These are phyloP conservation scores for Zeus faber DNA, from an alignment of 2,113 vertebrate genomes.

Conservation along the genomic window DNA sequence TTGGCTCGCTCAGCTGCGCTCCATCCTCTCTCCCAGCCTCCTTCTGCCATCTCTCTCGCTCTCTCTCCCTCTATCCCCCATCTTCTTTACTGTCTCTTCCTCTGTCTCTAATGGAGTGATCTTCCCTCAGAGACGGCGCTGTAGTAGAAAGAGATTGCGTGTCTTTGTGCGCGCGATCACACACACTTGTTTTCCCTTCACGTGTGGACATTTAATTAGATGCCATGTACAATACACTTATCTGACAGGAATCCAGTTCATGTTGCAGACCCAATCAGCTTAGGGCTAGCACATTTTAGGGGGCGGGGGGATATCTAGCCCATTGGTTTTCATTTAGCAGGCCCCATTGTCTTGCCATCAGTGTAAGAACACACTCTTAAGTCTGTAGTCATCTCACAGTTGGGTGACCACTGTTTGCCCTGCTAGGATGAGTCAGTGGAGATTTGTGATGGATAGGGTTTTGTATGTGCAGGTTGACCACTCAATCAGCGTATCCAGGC, in stretches of 20 bases:
- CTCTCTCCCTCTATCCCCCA: constrained; percentile 6
- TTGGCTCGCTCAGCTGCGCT: constrained; percentile 75
- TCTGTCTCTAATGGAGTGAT: constrained; percentile 2
- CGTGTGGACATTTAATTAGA: constrained; percentile 76
- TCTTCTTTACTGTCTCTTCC: neutral
- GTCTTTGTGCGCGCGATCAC: no score
- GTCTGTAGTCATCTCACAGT: constrained; percentile 17
- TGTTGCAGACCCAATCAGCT: constrained; percentile 46
- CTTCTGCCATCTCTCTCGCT: constrained; percentile 16
- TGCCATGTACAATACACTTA: constrained; percentile 73
- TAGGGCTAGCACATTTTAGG: constrained; percentile 35
- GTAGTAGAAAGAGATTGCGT: no score
- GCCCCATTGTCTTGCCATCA: constrained; percentile 18
- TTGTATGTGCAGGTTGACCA: neutral
- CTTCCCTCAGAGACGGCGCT: no score
- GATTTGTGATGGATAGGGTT: no score
- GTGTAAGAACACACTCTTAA: constrained; percentile 9
- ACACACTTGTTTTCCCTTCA: constrained; percentile 36
- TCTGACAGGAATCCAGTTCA: constrained; percentile 56
- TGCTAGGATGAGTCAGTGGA: constrained; percentile 12
- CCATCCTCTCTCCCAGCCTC: constrained; percentile 19
- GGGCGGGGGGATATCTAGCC: neutral
- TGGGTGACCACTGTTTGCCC: constrained; percentile 15
- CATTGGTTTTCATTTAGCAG: constrained; percentile 14
- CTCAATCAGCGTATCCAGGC: neutral